Conservation (phyloP, 2,888 invertebrate genomes). For the Myopa tessellatipennis region DNA sequence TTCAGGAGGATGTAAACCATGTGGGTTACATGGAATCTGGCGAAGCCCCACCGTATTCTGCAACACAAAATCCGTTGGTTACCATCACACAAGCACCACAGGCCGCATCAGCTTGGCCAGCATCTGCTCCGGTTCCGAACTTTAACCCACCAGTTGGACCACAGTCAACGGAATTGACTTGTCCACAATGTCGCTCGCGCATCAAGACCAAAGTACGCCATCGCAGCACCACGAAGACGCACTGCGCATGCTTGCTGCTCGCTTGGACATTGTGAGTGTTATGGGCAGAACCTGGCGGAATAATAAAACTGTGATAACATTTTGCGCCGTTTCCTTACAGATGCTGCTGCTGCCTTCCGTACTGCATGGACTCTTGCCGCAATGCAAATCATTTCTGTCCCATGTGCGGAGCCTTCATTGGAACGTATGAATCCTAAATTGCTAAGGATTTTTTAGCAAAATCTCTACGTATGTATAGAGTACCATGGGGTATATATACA, state of each 20-base stretch:
- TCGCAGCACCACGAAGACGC: slow-evolving; percentile 47
- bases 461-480: background rate
- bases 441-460: background rate
- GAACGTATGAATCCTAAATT: slow-evolving; percentile 46
- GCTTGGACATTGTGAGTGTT: slow-evolving; percentile 46
- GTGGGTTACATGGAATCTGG: background rate
- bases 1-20: background rate
- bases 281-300: background rate
- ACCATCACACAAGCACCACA: background rate
- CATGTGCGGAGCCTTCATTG: slow-evolving; percentile 48
- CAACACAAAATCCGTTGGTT: background rate
- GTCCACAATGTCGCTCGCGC: slow-evolving; percentile 47
- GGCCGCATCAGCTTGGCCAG: background rate
- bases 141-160: slow-evolving; percentile 46
- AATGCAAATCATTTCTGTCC: slow-evolving; percentile 51
- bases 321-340: slow-evolving; percentile 20
- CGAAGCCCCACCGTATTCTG: background rate
- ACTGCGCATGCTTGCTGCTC: slow-evolving; percentile 46
- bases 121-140: slow-evolving; percentile 1
- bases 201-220: slow-evolving; percentile 43
- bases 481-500: background rate
- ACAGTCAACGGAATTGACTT: slow-evolving; percentile 42
- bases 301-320: background rate
- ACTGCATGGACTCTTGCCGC: slow-evolving; percentile 49
- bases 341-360: slow-evolving; percentile 49